Evolutionary conservation across 2,888 invertebrate genomes (phyloP).

Genomic region (Drosophila neotestacea): DNA sequence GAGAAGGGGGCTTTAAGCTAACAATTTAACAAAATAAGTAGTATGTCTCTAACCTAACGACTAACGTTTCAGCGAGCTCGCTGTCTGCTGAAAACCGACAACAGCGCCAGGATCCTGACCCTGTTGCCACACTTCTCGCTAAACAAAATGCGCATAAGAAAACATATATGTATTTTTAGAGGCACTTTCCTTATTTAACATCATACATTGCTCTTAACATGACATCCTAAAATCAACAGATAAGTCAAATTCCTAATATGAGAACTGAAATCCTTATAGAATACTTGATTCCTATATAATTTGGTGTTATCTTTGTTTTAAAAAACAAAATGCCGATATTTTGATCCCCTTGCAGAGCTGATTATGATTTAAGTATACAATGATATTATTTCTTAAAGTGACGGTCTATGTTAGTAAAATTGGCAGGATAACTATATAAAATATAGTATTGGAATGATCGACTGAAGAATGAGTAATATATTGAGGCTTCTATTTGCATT

Average conservation of each 20-base stretch:
- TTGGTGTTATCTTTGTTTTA: constrained; percentile 2
- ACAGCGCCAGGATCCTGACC: constrained; percentile 22
- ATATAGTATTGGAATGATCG: constrained; percentile 12
- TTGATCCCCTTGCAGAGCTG: constrained; percentile 8
- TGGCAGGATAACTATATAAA: constrained; percentile 3
- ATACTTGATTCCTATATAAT: constrained; percentile 2
- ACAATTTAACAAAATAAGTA: constrained; percentile 53
- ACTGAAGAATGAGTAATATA: neutral
- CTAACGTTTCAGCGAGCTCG: constrained; percentile 18
- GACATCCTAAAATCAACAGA: neutral
- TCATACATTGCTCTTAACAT: constrained; percentile 30
- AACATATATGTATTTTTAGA: constrained; percentile 25
- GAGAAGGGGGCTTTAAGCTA: constrained; percentile 62
- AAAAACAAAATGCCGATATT: neutral
- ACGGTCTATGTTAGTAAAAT: neutral
- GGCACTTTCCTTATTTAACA: constrained; percentile 60
- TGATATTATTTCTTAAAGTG: too few species aligned
- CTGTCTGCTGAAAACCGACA: constrained; percentile 26
- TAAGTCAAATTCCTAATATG: neutral
- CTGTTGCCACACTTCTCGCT: constrained; percentile 6
- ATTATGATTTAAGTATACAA: neutral
- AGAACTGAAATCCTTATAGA: constrained; percentile 2
- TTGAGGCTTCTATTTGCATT: neutral
- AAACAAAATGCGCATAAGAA: constrained; percentile 1
- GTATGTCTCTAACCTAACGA: constrained; percentile 34